Conservation (phyloP, 1,140 invertebrate species). For the Meloidogyne chitwoodi region DNA sequence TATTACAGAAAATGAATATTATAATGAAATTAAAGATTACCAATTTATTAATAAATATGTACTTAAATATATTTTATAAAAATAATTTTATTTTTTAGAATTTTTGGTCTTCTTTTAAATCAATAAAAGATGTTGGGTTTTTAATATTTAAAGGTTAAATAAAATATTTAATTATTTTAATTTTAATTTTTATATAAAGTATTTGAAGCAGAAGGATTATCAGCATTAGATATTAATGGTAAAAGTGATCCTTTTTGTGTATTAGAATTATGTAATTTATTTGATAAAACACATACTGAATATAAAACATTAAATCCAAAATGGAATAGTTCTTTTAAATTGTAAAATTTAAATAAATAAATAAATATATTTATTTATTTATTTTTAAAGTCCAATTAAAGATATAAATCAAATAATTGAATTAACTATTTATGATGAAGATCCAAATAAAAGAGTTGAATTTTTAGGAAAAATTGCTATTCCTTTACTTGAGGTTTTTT, state of each 20-base stretch:
- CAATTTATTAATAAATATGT: too few species aligned
- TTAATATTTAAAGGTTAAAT: constrained; percentile 72
- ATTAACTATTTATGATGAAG: constrained; percentile 96
- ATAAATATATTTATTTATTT: neutral
- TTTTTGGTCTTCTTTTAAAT: constrained; percentile 55
- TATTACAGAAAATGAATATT: too few species aligned
- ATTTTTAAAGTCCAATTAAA: constrained; percentile 76
- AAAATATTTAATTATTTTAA: too few species aligned
- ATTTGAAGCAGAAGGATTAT: constrained; percentile 79
- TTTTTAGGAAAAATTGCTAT: constrained; percentile 89
- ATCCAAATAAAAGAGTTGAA: constrained; percentile 93
- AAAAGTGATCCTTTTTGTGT: constrained; percentile 91
- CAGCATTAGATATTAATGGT: constrained; percentile 82
- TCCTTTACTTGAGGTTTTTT: constrained; percentile 68
- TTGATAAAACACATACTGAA: constrained; percentile 93
- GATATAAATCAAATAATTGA: constrained; percentile 93
- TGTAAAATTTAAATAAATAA: constrained; percentile 71
- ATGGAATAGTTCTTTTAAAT: constrained; percentile 98
- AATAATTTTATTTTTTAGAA: constrained; percentile 19
- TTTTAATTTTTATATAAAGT: constrained; percentile 61
- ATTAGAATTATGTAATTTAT: constrained; percentile 84
- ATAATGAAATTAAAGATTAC: too few species aligned
- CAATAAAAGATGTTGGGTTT: constrained; percentile 80
- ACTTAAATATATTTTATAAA: neutral
- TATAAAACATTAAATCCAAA: constrained; percentile 92